Base-by-base conservation (phyloP, 2,888 invertebrate genomes). In the Chloroclysta siterata region DNA sequence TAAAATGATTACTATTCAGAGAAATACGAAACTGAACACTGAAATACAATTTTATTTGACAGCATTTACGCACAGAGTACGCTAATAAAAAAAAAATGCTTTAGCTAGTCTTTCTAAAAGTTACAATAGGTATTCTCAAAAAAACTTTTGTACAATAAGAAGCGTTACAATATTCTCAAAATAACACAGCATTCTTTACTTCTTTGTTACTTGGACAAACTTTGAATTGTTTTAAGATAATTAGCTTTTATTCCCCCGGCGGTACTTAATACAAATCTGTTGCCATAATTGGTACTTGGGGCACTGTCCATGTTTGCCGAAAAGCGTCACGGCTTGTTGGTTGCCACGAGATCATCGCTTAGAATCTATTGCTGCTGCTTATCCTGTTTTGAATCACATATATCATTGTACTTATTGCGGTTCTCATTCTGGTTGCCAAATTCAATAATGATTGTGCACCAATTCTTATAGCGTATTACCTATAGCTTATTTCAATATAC, bases 241-340 rank as follows among this genome's bases (percentile, higher is more conserved):
- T 46, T 36, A 36, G 13, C 22, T 36, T 39, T 22, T 29, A 10
- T 17, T 41, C 14, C 53, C 36, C 41, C 28, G 7, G 8, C 29
- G 33, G 14, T 36, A 5, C 29, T 0, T n/a, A 68, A 66, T 70
- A 68, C 71, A 64, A 63, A 70, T 68, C 71, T 69, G 73, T 10
- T 64, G 58, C 59, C 10, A 22, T 42, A 46, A 50, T 42, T 52
- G 48, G 39, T 50, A 41, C 53, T 56, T 46, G 11, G 44, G 39
- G 17, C 22, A 63, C 52, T 58, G 60, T 66, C 67, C 60, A 68
- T 73, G 75, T 73, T 76, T 72, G 66, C 69, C 71, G 73, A 74
- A 77, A 76, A 71, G 65, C 74, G 72, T 76, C 71, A 78, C 70
- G 75, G 65, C 69, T 65, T 64, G 73, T 65, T 70, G 68, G 50